Evolutionary conservation across 1,140 invertebrate species (phyloP).

Genomic region (Coboldia fuscipes): DNA sequence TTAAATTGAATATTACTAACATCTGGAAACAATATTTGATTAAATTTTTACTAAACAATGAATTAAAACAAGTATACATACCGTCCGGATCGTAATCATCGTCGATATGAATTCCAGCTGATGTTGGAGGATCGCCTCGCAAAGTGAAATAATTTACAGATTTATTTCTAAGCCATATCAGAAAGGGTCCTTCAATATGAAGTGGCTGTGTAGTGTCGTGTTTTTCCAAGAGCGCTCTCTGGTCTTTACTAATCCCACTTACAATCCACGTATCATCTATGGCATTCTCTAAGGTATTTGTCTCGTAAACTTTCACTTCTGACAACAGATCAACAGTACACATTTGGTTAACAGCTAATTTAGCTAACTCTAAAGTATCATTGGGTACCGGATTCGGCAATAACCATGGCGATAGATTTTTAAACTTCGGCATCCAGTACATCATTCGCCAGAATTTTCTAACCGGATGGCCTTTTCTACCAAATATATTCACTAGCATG

Average conservation of each 20-base stretch:
- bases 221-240: slow-evolving; percentile 48
- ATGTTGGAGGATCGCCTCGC: slow-evolving; percentile 33
- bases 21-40: slow-evolving; percentile 28
- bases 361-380: slow-evolving; percentile 61
- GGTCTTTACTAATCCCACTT: slow-evolving; percentile 61
- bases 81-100: slow-evolving; percentile 34
- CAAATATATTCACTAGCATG: slow-evolving; percentile 69
- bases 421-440: slow-evolving; percentile 98
- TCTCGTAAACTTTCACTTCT: slow-evolving; percentile 44
- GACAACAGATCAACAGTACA: slow-evolving; percentile 62
- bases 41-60: no score
- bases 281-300: slow-evolving; percentile 45
- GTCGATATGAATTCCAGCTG: slow-evolving; percentile 10
- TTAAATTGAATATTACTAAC: slow-evolving; percentile 38
- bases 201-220: slow-evolving; percentile 47
- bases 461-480: slow-evolving; percentile 48
- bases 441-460: slow-evolving; percentile 78
- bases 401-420: slow-evolving; percentile 73
- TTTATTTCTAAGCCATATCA: slow-evolving; percentile 53
- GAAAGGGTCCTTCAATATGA: slow-evolving; percentile 73
- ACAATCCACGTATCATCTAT: slow-evolving; percentile 88
- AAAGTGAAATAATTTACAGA: slow-evolving; percentile 73
- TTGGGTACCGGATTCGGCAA: slow-evolving; percentile 51
- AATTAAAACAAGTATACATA: no score
- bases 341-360: slow-evolving; percentile 68